Evolutionary conservation across 2,113 vertebrate genomes (phyloP), one percentile per base, ranked within the genome.

Genomic region (Coptodon bakossiorum): DNA sequence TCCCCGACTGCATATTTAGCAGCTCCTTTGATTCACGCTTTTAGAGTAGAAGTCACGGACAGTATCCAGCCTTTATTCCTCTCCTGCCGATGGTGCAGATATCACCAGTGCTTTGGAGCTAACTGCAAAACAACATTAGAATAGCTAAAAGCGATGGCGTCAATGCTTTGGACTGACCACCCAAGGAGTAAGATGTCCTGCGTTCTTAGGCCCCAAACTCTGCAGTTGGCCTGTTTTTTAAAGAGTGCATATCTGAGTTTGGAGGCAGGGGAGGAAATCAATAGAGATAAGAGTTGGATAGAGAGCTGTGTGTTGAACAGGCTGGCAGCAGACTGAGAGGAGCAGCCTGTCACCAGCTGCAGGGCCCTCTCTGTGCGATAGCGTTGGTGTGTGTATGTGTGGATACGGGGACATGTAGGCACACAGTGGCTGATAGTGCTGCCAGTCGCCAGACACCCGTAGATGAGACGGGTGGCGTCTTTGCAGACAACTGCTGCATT

Each of bases 261-360:
- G 88, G 87, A 95, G 88, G 92, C 91, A 91, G 83, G 88, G 91
- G 84, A 90, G 90, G 91, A 94, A 95, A 94, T 92, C 92, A 90
- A 85, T 89, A 86, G 31, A 89, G 93, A 95, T 93, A 93, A 92
- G 92, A 84, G 91, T 73, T 92, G 91, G 92, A 94, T 93, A 91
- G 92, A 92, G 93, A 91, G 94, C 89, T 79, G 85, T 92, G 90
- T 93, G 93, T 91, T 89, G 87, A 91, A 93, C 93, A 91, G 91
- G 91, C 88, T 94, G 91, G 90, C 88, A 92, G 90, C 83, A 90
- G 91, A 87, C 92, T 86, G 88, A 90, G 84, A 93, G 91, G 90
- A 88, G 90, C 92, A 86, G 92, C 89, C 90, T 94, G 91, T 93
- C 92, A 94, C 90, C 93, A 95, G 93, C 95, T 94, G 93, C 91